These are phyloP conservation scores for Dasyprocta punctata DNA, from an alignment of 2,113 vertebrate genomes.

Conservation along the genomic window DNA sequence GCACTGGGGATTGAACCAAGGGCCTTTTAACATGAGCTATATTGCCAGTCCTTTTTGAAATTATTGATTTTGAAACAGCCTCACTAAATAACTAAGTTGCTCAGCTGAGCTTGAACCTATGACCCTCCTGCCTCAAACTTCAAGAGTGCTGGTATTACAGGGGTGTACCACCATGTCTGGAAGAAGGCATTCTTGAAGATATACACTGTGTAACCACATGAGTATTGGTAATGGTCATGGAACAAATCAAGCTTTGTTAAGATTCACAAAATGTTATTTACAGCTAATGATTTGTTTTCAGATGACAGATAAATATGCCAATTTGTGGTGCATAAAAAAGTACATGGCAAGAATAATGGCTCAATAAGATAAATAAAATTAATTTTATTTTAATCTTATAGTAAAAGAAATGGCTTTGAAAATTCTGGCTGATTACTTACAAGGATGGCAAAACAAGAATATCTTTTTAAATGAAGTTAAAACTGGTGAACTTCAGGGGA, in stretches of 20 bases:
- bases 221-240: neutral
- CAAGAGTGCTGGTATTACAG: neutral
- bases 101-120: neutral
- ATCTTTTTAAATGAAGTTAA: neutral
- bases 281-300: conserved; percentile 46
- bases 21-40: neutral
- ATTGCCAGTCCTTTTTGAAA: neutral
- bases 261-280: conserved; percentile 33
- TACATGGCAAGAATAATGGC: conserved; percentile 40
- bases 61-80: neutral
- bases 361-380: conserved; percentile 55
- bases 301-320: conserved; percentile 47
- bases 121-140: neutral
- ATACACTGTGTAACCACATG: neutral
- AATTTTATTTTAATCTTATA: conserved; percentile 55
- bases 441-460: conserved; percentile 39
- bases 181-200: neutral
- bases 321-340: neutral
- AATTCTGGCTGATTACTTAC: conserved; percentile 47
- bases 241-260: conserved; percentile 54
- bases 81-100: neutral
- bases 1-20: neutral
- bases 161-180: neutral
- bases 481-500: too few relatives aligned
- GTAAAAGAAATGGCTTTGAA: conserved; percentile 60